Conservation (phyloP, 2,888 invertebrate species). For the Aphidius colemani region DNA sequence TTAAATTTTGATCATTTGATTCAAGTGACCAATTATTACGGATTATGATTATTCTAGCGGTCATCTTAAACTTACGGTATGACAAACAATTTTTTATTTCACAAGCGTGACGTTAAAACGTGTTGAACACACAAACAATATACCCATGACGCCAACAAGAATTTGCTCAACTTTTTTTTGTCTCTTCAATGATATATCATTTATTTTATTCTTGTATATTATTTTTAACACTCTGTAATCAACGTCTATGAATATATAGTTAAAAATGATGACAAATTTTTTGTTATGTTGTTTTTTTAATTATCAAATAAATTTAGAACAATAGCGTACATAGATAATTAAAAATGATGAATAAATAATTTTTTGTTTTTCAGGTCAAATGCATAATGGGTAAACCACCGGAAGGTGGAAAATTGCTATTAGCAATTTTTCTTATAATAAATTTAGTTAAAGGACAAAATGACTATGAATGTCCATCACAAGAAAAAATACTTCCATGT, state of each 20-base stretch:
- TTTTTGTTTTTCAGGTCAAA: constrained; percentile 37
- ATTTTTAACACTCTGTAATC: too few relatives aligned
- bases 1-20: constrained; percentile 5
- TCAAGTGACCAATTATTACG: constrained; percentile 47
- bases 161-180: constrained; percentile 22
- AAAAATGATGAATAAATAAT: too few relatives aligned
- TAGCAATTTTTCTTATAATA: constrained; percentile 36
- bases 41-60: constrained; percentile 57
- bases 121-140: constrained; percentile 30
- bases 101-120: constrained; percentile 52
- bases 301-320: too few relatives aligned
- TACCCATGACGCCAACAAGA: constrained; percentile 30
- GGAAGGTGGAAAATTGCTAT: constrained; percentile 49
- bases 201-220: not conserved
- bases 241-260: too few relatives aligned
- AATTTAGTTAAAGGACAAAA: constrained; percentile 36
- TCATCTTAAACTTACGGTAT: constrained; percentile 56
- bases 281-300: too few relatives aligned
- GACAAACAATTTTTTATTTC: constrained; percentile 53
- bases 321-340: too few relatives aligned
- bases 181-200: not conserved
- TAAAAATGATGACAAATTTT: too few relatives aligned
- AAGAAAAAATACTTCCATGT: constrained; percentile 80
- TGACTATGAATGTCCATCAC: constrained; percentile 69
- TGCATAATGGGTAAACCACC: constrained; percentile 56